Evolutionary conservation across 2,797 vertebrate genomes (phyloP).

Genomic region (Threskiornis aethiopicus): DNA sequence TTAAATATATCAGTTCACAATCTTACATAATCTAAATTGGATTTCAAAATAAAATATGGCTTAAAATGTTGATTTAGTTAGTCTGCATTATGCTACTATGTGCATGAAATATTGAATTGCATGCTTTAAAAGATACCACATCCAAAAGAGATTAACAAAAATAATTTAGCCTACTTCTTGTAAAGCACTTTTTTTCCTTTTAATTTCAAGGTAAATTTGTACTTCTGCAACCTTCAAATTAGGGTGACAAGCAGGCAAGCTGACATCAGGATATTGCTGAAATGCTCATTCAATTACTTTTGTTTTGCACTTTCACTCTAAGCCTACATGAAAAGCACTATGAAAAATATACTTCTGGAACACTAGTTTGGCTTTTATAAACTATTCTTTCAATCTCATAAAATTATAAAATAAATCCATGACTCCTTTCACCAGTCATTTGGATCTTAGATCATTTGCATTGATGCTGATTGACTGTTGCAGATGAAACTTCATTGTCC

Average conservation of each 20-base stretch:
- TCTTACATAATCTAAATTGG: background rate
- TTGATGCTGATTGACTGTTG: background rate
- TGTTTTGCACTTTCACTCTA: background rate
- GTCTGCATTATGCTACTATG: background rate
- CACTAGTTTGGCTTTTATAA: background rate
- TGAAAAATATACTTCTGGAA: background rate
- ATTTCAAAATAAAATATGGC: constrained; percentile 22
- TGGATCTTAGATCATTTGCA: background rate
- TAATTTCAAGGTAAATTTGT: constrained; percentile 3
- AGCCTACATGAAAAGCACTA: background rate
- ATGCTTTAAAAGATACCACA: background rate
- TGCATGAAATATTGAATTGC: background rate
- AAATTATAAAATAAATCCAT: background rate
- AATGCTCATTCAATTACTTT: constrained; percentile 37
- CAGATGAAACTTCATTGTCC: background rate
- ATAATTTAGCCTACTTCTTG: background rate
- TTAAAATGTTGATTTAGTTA: constrained; percentile 7
- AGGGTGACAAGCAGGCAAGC: constrained; percentile 1
- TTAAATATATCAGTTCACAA: background rate
- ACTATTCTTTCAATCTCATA: background rate
- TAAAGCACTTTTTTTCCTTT: background rate
- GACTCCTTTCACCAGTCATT: background rate
- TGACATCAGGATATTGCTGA: constrained; percentile 21
- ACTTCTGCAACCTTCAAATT: constrained; percentile 18
- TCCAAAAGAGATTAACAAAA: constrained; percentile 18